Evolutionary conservation across 2,113 vertebrate species (phyloP), one percentile per base, ranked within the genome.

Genomic region (Panthera tigris): DNA sequence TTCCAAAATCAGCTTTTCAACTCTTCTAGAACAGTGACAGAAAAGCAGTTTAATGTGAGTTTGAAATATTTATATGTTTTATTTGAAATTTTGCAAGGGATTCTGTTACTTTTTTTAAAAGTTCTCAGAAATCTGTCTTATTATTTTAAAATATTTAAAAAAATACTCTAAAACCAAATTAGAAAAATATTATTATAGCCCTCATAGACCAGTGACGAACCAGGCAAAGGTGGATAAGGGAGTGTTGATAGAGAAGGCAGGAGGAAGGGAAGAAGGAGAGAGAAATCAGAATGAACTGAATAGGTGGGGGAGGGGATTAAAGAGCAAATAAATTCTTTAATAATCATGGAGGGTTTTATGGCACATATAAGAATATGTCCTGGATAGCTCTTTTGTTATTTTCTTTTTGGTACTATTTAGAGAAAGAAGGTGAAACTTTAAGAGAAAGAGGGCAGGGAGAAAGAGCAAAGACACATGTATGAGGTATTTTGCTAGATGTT

Each of bases 271-370:
- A 36, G n/a, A 36, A 63, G 31, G 50, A 45, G 21, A 55, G 18
- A 87, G 41, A 39, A 52, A 23, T 12, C 27, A 33, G 55, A 65
- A 74, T 25, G 31, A 92, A 84, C 11, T 48, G 36, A 85, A 61
- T 10, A 25, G 29, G 76, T 55, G 10, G 45, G 27, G 63, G 21
- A 55, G 33, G 45, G 48, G 23, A 66, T 73, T 45, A 82, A 68
- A 21, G 15, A 69, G 84, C 48, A 80, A 80, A 71, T 39, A 82
- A 94, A 66, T 83, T 92, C 50, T 50, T 63, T 92, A 92, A 93
- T 52, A n/a, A 41, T 65, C 71, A 71, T 18, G 16, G 39, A 74
- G 5, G 11, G 5, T 93, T 86, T 93, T 85, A 66, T 78, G 11
- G n/a, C 33, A 39, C 13, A 93, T 55, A 41, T 39, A 78, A 93